phyloP scores from a whole-genome alignment of 2,113 vertebrate species.

The Herpailurus yagouaroundi region DNA sequence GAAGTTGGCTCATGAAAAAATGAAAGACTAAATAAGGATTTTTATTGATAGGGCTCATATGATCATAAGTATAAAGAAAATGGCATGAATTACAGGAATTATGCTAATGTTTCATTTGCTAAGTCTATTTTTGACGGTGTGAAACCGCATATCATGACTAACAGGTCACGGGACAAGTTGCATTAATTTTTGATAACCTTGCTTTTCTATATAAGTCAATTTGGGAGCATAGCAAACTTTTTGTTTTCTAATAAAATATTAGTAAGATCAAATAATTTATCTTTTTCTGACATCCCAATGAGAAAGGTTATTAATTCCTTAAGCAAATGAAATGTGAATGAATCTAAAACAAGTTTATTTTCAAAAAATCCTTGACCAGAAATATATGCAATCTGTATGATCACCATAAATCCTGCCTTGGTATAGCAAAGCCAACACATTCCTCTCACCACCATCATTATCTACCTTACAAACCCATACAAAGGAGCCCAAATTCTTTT shows the following conservation, averaged over 20 bases:
- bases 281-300: not conserved
- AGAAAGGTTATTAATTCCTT: not conserved
- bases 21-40: not conserved
- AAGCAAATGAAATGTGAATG: not conserved
- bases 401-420: not conserved
- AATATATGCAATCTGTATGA: not conserved
- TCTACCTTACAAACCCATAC: not conserved
- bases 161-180: not conserved
- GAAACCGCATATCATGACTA: not conserved
- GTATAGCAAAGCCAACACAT: not conserved
- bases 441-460: not conserved
- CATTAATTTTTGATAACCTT: slow-evolving; percentile 40
- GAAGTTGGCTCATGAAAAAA: not conserved
- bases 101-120: not conserved
- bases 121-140: not conserved
- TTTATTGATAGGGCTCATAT: not conserved
- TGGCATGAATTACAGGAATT: not conserved
- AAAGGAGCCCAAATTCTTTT: not conserved
- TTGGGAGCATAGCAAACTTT: not conserved
- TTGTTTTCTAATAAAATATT: not conserved
- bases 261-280: not conserved
- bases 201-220: not conserved
- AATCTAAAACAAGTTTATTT: not conserved
- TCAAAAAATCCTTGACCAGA: not conserved
- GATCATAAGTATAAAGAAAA: not conserved